These are phyloP conservation scores for Ornithoptera priamus DNA, from an alignment of 2,888 invertebrate species.

Conservation along the genomic window DNA sequence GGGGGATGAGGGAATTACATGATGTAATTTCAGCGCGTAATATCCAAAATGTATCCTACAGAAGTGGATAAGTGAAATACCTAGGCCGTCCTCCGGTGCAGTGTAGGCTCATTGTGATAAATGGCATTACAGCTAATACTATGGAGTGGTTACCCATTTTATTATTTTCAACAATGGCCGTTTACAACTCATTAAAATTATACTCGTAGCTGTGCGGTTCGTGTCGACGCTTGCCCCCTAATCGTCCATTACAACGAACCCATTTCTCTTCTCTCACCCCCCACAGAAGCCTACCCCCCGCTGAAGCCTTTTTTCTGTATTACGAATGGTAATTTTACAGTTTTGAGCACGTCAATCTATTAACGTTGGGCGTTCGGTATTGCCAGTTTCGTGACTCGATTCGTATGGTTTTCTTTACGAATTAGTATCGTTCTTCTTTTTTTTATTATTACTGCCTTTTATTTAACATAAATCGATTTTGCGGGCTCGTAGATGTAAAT, in stretches of 20 bases:
- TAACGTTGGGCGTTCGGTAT: conserved; percentile 62
- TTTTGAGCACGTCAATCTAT: conserved; percentile 77
- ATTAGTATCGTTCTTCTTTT: conserved; percentile 43
- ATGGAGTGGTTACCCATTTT: conserved; percentile 13
- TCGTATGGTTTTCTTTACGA: conserved; percentile 48
- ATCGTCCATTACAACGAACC: conserved; percentile 54
- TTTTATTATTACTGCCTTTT: conserved; percentile 38
- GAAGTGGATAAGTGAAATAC: neutral
- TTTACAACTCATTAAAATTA: conserved; percentile 65
- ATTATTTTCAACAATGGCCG: conserved; percentile 34
- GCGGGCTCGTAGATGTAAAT: conserved; percentile 48
- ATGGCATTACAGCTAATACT: neutral
- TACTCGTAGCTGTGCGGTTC: conserved; percentile 45
- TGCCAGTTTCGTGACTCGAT: conserved; percentile 66
- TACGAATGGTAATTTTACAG: conserved; percentile 75
- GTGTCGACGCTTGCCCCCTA: conserved; percentile 54
- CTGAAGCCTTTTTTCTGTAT: conserved; percentile 52
- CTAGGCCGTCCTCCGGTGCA: neutral
- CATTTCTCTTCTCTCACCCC: conserved; percentile 46
- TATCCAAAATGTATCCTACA: too few species aligned
- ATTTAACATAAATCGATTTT: conserved; percentile 25
- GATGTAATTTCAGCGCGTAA: too few species aligned
- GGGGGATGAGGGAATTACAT: too few species aligned
- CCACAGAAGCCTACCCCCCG: conserved; percentile 2
- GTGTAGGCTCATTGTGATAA: neutral